Evolutionary conservation across 2,888 invertebrate genomes (phyloP).

Genomic region (Leistus spinibarbis): DNA sequence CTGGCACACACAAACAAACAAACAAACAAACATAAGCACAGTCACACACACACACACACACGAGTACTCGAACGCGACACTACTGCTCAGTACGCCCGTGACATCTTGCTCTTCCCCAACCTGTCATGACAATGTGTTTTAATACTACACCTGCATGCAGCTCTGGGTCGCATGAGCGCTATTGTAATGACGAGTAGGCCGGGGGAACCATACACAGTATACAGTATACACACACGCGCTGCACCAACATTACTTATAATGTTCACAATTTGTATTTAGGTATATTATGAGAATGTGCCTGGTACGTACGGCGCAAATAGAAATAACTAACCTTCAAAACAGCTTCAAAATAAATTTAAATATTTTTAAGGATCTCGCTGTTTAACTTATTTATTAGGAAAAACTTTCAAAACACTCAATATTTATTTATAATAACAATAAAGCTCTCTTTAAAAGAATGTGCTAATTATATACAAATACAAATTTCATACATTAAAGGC

Average conservation of each 20-base stretch:
- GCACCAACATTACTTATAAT: neutral
- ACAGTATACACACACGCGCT: neutral
- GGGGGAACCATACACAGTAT: too few relatives aligned
- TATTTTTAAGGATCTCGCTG: too few relatives aligned
- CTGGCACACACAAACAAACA: neutral
- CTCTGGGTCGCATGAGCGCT: constrained; percentile 28
- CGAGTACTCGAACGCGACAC: constrained; percentile 20
- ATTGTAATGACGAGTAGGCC: constrained; percentile 1
- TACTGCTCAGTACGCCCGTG: constrained; percentile 5
- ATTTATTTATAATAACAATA: too few relatives aligned
- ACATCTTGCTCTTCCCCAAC: constrained; percentile 46
- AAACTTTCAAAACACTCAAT: too few relatives aligned
- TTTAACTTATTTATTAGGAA: too few relatives aligned
- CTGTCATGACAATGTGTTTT: constrained; percentile 55
- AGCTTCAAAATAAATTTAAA: too few relatives aligned
- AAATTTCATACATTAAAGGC: too few relatives aligned
- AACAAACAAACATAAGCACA: neutral
- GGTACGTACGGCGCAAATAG: too few relatives aligned
- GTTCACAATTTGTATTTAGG: neutral
- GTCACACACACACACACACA: neutral
- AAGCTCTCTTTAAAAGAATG: too few relatives aligned
- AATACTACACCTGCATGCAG: constrained; percentile 48
- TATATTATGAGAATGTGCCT: too few relatives aligned
- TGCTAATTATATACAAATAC: too few relatives aligned
- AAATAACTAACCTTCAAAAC: too few relatives aligned